Evolutionary conservation across 2,888 invertebrate species (phyloP), one percentile per base, ranked within the genome.

Genomic region (Heliothis peltigera): DNA sequence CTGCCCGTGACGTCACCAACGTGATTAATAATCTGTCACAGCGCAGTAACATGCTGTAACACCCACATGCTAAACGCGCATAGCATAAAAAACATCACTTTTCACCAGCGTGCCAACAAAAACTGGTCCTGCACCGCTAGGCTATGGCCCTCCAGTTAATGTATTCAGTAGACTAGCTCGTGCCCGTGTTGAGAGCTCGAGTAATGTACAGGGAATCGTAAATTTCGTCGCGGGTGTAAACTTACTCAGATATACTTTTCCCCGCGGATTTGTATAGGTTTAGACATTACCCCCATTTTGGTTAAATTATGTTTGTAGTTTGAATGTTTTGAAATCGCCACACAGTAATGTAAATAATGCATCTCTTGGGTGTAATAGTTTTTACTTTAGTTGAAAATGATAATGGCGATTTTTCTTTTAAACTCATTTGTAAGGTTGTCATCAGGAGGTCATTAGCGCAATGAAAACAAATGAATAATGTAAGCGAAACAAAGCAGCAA

Each of bases 1-100:
- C 75, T 75, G 78, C 44, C 42, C 48, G 54, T 64, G 75, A 78
- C 73, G 54, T 70, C 76, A 51, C 60, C 51, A 42, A 28, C 25
- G 61, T 74, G 79, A 79, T 79, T 76, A 76, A 78, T 78, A 70
- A 79, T 64, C 70, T 52, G 68, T 59, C 59, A 49, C 47, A 47
- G 47, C 47, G 44, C 35, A 64, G 70, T 52, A 69, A 73, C 64
- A 60, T 47, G 19, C 58, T 51, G 28, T 51, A 42, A 57, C 35
- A 60, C 62, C 61, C 61, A 66, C 47, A 70, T 54, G 10, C 62
- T 57, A 60, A 39, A 44, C 21, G 25, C 47, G 7, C 8, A 46
- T 25, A 18, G 51, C 5, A 43, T 15, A 54, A 51, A 46, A 25
- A 51, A 28, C 2, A 35, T 15, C 18, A 22, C 8, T 44, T 47